Evolutionary conservation across 2,797 vertebrate genomes (phyloP), one percentile per base, ranked within the genome.

Genomic region (Chrosomus eos): DNA sequence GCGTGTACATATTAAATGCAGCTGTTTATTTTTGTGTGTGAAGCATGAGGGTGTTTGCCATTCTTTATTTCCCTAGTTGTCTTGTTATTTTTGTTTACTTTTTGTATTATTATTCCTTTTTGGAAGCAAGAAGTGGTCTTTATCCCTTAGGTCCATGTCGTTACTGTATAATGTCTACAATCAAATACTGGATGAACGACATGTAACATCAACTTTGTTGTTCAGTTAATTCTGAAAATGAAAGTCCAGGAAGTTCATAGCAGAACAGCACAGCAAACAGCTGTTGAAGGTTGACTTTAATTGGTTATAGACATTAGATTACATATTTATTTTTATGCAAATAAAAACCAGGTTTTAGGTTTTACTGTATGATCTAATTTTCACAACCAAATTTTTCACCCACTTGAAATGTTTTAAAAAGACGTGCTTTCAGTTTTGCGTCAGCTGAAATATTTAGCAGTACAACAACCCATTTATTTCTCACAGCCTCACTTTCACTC

Each of bases 1-100:
- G 87, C 68, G 62, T 80, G 77, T 82, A 85, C 87, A 48, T 88
- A 77, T 68, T 79, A 74, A 48, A 64, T 67, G 40, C 23, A 53
- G 33, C 7, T 38, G 31, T 58, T 64, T 53, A 66, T 43, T 68
- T 58, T 38, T 80, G 79, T 94, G 91, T 80, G 80, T 94, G 91
- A 93, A 89, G 93, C 94, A 94, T 94, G 93, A 92, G 90, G 72
- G 80, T 94, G 91, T 94, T 88, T 82, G 92, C 86, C 87, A 89
- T 91, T 88, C 90, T 90, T 87, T 92, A 88, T 92, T 90, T 89
- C 86, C 89, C 85, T 90, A 88, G 87, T 91, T 38, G 66, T 73
- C 58, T 51, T 43, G 43, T 75, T 43, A 9, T 43, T 85, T 72
- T 18, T 82, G 86, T 91, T 79, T 53, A 13, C 55, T 8, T 23